These are phyloP conservation scores for Ondatra zibethicus DNA, from an alignment of 2,113 vertebrate species.

Conservation along the genomic window DNA sequence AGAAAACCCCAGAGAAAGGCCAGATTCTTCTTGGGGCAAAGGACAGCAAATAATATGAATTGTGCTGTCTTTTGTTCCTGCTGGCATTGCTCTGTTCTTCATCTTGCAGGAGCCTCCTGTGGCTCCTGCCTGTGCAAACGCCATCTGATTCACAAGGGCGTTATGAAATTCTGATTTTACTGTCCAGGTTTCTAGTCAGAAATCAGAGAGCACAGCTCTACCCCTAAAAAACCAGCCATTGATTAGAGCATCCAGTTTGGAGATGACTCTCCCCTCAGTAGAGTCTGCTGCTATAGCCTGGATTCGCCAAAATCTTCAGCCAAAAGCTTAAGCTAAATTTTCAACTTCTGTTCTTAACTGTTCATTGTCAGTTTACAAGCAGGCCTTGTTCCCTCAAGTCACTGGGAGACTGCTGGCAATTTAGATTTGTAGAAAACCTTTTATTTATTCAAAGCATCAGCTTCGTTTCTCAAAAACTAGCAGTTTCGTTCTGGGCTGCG, in stretches of 20 bases:
- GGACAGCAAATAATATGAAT: background rate
- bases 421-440: constrained; percentile 47
- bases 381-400: constrained; percentile 61
- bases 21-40: background rate
- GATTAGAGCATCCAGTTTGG: background rate
- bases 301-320: constrained; percentile 15
- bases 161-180: background rate
- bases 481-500: background rate
- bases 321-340: constrained; percentile 9
- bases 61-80: background rate
- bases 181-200: constrained; percentile 6
- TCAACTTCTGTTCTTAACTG: background rate
- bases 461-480: constrained; percentile 40
- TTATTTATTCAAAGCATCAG: constrained; percentile 56
- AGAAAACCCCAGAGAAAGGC: background rate
- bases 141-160: background rate
- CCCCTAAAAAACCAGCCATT: constrained; percentile 39
- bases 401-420: constrained; percentile 33
- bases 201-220: background rate
- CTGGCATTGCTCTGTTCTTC: background rate
- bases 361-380: constrained; percentile 52
- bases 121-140: background rate
- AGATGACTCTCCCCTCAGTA: background rate
- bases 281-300: background rate
- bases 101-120: background rate